Evolutionary conservation across 2,113 vertebrate genomes (phyloP), one percentile per base, ranked within the genome.

Genomic region (Pogona vitticeps): DNA sequence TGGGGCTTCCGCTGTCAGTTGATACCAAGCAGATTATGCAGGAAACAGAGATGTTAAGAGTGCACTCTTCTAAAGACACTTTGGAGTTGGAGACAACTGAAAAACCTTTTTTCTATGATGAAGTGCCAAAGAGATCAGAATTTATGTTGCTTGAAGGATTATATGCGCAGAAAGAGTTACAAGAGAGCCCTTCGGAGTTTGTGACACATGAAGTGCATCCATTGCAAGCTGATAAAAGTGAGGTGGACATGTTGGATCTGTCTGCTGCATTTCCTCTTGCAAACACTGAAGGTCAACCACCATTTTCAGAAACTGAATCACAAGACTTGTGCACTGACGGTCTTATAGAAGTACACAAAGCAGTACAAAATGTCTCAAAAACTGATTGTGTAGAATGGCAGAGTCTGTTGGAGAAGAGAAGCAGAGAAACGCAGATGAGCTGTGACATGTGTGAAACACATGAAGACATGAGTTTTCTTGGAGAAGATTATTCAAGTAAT

Each of bases 11-110:
- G 0, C 18, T 81, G 36, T 59, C 12, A 3, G 40, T 46, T 20
- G 85, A 38, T 79, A 85, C 40, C 87, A 56, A 0, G 0, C 76
- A 15, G 21, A 6, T 0, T 0, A 3, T 68, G 15, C 18, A 58
- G 40, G 56, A 91, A 38, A 7, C 72, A n/a, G 70, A 80, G 33
- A 71, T 77, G 3, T 86, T 93, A 40, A 77, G 91, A 82, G 84
- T 2, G 33, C 40, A 10, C 0, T 58, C 83, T 5, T 46, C 13
- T 31, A 33, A 61, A 80, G 40, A 79, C 59, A 10, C 89, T 0
- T 1, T 91, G 73, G 92, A 93, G 78, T n/a, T 75, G 31, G 83
- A 79, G 59, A 89, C 90, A 1, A 70, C 89, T 4, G 93, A 94
- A 86, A 92, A 65, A 1, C 46, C 89, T 40, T 83, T 23, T 0